These are phyloP conservation scores for Brienomyrus longianalis DNA, from an alignment of 2,113 vertebrate species.

Conservation along the genomic window DNA sequence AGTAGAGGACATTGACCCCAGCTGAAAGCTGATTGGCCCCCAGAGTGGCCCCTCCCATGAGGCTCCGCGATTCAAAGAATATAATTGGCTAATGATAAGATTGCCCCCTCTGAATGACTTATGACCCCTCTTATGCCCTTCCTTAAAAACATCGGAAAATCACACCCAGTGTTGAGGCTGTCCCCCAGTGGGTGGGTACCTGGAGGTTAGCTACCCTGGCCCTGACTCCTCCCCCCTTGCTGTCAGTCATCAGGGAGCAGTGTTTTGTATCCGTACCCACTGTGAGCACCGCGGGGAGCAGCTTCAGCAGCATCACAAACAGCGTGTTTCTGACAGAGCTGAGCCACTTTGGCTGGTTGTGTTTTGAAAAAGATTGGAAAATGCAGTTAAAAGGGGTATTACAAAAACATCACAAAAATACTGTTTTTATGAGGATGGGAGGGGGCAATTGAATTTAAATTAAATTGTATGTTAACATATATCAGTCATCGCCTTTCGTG, in stretches of 20 bases:
- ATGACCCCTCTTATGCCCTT: not conserved
- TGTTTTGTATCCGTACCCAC: not conserved
- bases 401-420: not conserved
- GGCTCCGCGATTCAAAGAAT: not conserved
- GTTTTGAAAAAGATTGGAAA: not conserved
- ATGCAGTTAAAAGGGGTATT: not conserved
- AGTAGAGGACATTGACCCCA: not conserved
- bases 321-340: not conserved
- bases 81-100: not conserved
- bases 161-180: not conserved
- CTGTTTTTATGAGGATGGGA: not conserved
- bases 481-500: not conserved
- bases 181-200: not conserved
- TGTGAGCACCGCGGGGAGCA: not conserved
- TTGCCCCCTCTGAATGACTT: not conserved
- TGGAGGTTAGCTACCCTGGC: not conserved
- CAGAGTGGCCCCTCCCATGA: not conserved
- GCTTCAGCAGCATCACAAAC: not conserved
- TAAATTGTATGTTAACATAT: not conserved
- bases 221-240: not conserved
- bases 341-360: not conserved
- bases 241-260: not conserved
- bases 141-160: not conserved
- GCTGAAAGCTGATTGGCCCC: not conserved
- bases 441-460: not conserved